These are phyloP conservation scores for Ochropleura leucogaster DNA, from an alignment of 2,888 invertebrate species.

Conservation along the genomic window DNA sequence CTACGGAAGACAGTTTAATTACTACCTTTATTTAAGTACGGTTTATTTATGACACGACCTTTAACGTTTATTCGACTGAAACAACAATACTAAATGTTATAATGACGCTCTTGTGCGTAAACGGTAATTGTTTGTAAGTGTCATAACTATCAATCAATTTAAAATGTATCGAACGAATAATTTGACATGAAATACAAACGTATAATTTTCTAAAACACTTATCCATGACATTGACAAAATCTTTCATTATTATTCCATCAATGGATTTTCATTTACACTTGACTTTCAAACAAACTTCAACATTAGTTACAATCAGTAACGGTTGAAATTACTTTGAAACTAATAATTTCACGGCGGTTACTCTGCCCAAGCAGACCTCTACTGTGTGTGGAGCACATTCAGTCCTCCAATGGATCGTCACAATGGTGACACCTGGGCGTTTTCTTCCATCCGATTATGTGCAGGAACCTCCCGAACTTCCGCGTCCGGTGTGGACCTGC, in stretches of 20 bases:
- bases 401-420: no score
- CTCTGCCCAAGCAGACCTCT: no score
- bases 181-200: not conserved
- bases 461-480: no score
- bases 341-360: not conserved
- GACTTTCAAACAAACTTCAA: constrained; percentile 3
- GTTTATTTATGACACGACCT: no score
- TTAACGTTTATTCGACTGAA: no score
- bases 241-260: not conserved
- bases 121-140: not conserved
- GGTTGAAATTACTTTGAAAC: constrained; percentile 6
- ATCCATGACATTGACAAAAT: not conserved
- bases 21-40: no score
- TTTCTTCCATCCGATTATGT: no score
- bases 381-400: no score
- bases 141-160: not conserved
- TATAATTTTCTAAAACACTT: not conserved
- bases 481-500: no score
- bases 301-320: not conserved
- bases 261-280: constrained; percentile 15
- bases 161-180: not conserved
- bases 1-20: no score
- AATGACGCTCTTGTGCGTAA: not conserved
- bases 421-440: no score
- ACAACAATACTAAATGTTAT: not conserved